Conservation (phyloP, 1,140 invertebrate genomes). For the Saccostrea cuccullata region DNA sequence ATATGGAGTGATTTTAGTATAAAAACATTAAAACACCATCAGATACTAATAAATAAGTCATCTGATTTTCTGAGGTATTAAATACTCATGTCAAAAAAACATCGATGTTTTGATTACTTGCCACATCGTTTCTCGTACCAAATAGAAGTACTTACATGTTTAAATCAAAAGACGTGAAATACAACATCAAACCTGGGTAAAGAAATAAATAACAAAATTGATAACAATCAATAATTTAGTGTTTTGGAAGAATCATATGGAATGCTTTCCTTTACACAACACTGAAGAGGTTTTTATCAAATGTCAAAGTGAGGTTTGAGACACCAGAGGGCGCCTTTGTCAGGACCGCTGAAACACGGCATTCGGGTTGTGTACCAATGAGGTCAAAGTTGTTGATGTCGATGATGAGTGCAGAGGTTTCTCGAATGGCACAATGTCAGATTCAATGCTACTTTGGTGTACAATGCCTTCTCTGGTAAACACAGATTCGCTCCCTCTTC, state of each 20-base stretch:
- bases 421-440: constrained; percentile 50
- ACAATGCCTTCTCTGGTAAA: constrained; percentile 54
- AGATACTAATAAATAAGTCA: background rate
- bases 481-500: constrained; percentile 46
- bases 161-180: constrained; percentile 19
- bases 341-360: constrained; percentile 3
- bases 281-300: background rate
- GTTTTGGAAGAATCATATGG: background rate
- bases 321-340: background rate
- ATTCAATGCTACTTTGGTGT: constrained; percentile 61
- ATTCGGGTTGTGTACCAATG: constrained; percentile 42
- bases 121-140: background rate
- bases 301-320: background rate
- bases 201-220: background rate
- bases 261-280: constrained; percentile 21
- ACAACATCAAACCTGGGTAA: constrained; percentile 27
- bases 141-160: background rate
- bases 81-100: constrained; percentile 10
- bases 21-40: background rate
- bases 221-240: background rate
- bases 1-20: background rate
- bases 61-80: background rate
- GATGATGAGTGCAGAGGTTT: constrained; percentile 53
- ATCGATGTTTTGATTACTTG: constrained; percentile 20
- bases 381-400: constrained; percentile 61